These are phyloP conservation scores for Andricus curvator DNA, from an alignment of 2,888 invertebrate species.

Conservation along the genomic window DNA sequence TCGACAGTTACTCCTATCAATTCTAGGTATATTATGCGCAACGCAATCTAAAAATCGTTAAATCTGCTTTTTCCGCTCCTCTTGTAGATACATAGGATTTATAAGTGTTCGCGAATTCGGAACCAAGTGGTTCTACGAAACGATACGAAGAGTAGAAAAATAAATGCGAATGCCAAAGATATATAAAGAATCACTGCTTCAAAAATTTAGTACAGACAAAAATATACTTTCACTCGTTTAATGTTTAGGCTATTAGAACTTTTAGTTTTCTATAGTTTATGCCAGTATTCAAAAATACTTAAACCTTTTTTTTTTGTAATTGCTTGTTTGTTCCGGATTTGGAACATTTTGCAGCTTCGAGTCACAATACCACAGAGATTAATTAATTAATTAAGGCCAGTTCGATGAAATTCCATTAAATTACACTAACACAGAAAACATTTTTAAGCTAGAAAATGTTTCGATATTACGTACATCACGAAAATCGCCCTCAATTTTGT, in stretches of 20 bases:
- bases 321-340: background rate
- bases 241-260: background rate
- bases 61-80: slow-evolving; percentile 13
- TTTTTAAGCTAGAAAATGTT: background rate
- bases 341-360: background rate
- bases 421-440: background rate
- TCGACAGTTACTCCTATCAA: background rate
- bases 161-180: slow-evolving; percentile 34
- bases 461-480: background rate
- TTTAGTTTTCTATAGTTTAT: background rate
- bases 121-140: slow-evolving; percentile 23
- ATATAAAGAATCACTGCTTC: background rate
- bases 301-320: background rate
- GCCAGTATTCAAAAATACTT: slow-evolving; percentile 9
- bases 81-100: slow-evolving; percentile 19
- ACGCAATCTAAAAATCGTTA: slow-evolving; percentile 8
- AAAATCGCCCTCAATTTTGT: background rate
- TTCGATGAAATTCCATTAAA: background rate
- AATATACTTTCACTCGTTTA: slow-evolving; percentile 3
- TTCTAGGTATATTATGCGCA: slow-evolving; percentile 17
- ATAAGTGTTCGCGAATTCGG: slow-evolving; percentile 24
- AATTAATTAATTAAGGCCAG: background rate
- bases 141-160: slow-evolving; percentile 22
- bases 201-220: background rate
- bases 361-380: background rate